Conservation (phyloP, 2,797 vertebrate species). For the Nannoperca obscura region DNA sequence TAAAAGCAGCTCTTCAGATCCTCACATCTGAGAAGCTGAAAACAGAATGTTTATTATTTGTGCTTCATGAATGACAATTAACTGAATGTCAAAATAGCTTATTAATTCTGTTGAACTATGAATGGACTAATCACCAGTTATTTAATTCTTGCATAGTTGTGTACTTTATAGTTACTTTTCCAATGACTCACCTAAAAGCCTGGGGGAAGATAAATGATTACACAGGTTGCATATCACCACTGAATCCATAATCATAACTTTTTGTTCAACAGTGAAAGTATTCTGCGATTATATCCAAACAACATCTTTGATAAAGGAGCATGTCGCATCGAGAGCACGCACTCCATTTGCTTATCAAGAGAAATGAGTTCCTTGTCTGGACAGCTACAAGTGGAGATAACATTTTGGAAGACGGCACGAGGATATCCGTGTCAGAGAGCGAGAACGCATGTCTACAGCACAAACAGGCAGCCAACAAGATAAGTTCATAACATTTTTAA, state of each 20-base stretch:
- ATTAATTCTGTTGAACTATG: neutral
- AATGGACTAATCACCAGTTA: neutral
- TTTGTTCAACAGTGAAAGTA: constrained; percentile 11
- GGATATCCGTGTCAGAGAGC: constrained; percentile 1
- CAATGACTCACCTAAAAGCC: neutral
- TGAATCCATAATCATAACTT: constrained; percentile 2
- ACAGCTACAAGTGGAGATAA: constrained; percentile 37
- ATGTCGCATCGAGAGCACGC: constrained; percentile 28
- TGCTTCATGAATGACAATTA: neutral
- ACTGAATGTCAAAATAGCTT: neutral
- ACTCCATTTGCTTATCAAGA: constrained; percentile 52
- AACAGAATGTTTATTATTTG: neutral
- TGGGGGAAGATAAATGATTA: constrained; percentile 7
- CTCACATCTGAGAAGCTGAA: neutral
- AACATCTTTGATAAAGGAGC: constrained; percentile 25
- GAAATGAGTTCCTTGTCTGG: constrained; percentile 33
- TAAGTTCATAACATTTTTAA: neutral
- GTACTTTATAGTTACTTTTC: neutral
- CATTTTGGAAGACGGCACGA: constrained; percentile 6
- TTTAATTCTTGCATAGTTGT: neutral
- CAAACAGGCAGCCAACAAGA: neutral
- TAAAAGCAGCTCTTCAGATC: neutral
- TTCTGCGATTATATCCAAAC: constrained; percentile 15
- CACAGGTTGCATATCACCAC: neutral
- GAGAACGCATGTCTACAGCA: neutral